Evolutionary conservation across 2,113 vertebrate genomes (phyloP).

Genomic region (Callipepla squamata): DNA sequence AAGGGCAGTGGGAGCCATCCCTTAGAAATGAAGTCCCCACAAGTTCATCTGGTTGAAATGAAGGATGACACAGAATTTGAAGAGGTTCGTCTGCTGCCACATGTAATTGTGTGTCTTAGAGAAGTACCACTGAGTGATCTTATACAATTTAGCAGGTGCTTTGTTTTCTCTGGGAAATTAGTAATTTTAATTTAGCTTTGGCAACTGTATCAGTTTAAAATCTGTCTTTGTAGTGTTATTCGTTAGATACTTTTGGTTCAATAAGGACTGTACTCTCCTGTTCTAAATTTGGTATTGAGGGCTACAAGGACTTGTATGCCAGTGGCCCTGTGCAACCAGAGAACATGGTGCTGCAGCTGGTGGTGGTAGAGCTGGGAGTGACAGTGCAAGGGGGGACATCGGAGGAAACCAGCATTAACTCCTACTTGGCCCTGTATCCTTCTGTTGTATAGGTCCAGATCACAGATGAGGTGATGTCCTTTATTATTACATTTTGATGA

Average conservation of each 20-base stretch:
- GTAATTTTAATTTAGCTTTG: neutral
- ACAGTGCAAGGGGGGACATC: neutral
- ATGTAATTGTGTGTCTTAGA: neutral
- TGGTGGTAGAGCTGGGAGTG: too few relatives aligned
- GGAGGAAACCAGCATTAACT: neutral
- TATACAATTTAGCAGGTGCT: neutral
- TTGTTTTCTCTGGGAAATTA: neutral
- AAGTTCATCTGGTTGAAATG: neutral
- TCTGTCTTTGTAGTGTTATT: neutral
- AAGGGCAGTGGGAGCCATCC: neutral
- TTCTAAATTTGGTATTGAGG: neutral
- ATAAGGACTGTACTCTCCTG: neutral
- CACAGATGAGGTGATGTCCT: neutral
- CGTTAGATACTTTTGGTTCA: neutral
- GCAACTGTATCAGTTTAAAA: fast-evolving
- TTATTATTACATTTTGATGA: neutral
- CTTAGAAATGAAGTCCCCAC: neutral
- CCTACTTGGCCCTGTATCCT: neutral
- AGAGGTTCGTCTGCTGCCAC: neutral
- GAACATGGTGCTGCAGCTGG: neutral
- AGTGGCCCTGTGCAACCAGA: neutral
- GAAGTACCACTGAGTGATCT: neutral
- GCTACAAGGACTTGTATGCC: neutral
- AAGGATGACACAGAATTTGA: neutral
- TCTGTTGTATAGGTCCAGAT: fast-evolving